Evolutionary conservation across 2,113 vertebrate genomes (phyloP).

Genomic region (Hiodon tergisus): DNA sequence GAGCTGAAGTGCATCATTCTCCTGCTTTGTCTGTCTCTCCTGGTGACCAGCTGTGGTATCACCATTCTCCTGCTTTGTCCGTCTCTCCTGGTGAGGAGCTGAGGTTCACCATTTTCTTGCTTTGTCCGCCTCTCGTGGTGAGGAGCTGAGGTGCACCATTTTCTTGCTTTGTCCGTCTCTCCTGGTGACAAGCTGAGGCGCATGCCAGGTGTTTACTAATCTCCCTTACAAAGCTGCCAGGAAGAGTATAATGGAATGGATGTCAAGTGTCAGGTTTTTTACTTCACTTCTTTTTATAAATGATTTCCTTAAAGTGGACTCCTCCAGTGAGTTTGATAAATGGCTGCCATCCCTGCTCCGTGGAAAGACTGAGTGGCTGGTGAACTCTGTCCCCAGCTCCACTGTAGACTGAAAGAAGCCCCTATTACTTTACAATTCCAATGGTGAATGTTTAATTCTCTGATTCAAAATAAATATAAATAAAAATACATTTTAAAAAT

Average conservation of each 20-base stretch:
- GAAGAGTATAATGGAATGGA: slow-evolving; percentile 2
- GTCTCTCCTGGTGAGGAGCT: too few species aligned
- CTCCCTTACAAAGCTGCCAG: not conserved
- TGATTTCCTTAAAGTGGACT: slow-evolving; percentile 48
- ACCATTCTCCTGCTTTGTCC: too few species aligned
- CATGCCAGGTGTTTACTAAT: slow-evolving; percentile 7
- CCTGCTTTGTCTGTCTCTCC: too few species aligned
- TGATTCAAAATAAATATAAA: too few species aligned
- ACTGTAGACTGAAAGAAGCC: too few species aligned
- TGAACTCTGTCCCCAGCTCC: not conserved
- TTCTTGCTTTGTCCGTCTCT: not conserved
- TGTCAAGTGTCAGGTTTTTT: not conserved
- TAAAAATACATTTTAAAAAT: too few species aligned
- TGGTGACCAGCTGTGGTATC: too few species aligned
- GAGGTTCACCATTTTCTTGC: too few species aligned
- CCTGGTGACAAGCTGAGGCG: not conserved
- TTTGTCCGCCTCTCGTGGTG: too few species aligned
- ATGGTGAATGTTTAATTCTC: not conserved
- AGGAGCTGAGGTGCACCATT: not conserved
- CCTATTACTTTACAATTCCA: too few species aligned
- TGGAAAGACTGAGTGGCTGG: not conserved
- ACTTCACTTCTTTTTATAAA: slow-evolving; percentile 9
- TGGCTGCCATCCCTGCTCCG: slow-evolving; percentile 24
- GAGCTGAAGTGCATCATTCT: too few species aligned
- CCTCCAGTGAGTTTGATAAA: slow-evolving; percentile 35